A percentile compares a stretch with the other conserved stretches of the same genome.
These are phyloP conservation scores for Strix aluco DNA, from an alignment of 2,113 vertebrate species.

Conservation along the genomic window DNA sequence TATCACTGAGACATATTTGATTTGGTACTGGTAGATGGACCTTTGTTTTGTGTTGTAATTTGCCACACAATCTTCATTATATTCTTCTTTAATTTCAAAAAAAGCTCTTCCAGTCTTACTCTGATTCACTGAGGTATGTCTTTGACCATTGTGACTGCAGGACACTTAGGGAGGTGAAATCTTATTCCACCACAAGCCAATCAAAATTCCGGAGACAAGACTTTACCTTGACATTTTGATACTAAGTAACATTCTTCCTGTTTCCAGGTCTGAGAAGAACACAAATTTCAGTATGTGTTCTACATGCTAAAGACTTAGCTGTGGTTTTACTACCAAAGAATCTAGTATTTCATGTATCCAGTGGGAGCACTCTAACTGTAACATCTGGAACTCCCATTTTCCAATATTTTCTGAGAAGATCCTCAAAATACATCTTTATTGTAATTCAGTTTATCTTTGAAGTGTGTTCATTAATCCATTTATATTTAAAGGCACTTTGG, in stretches of 20 bases:
- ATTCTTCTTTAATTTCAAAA: background rate
- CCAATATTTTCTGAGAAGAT: background rate
- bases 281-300: background rate
- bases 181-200: background rate
- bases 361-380: background rate
- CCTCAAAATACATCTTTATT: background rate
- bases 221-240: background rate
- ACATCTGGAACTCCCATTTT: background rate
- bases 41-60: background rate
- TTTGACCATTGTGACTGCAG: background rate
- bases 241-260: background rate
- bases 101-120: background rate
- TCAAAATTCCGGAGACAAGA: background rate
- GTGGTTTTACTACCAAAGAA: background rate
- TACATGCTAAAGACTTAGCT: background rate
- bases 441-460: background rate
- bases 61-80: background rate
- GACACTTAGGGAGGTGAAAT: background rate
- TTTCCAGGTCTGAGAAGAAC: background rate
- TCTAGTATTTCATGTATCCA: background rate
- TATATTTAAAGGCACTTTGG: background rate
- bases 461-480: background rate
- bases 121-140: background rate
- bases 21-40: background rate
- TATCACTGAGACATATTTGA: background rate